A percentile compares a stretch with the other conserved stretches of the same genome.
Conservation (phyloP, 2,113 vertebrate species). For the Sturnira hondurensis region DNA sequence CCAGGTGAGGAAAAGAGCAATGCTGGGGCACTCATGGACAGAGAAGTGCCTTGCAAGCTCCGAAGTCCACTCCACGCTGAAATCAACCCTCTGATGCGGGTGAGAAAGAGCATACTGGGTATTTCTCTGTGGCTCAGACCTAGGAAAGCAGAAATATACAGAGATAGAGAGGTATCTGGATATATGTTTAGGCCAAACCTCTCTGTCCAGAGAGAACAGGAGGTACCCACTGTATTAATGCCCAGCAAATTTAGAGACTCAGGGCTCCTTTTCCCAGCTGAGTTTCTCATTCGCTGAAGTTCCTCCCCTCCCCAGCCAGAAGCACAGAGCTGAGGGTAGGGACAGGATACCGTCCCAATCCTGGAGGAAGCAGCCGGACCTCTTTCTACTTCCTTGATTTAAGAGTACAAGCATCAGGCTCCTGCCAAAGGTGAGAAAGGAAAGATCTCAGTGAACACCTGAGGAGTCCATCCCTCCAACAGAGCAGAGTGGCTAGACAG, state of each 20-base stretch:
- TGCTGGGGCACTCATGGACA: fast-evolving
- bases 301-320: background rate
- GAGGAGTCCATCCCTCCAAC: background rate
- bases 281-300: background rate
- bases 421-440: background rate
- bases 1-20: background rate
- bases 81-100: background rate
- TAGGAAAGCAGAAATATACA: background rate
- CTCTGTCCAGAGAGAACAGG: background rate
- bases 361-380: background rate
- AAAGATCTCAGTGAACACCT: background rate
- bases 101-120: background rate
- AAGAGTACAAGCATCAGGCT: background rate
- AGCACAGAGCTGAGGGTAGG: background rate
- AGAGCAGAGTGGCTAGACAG: background rate
- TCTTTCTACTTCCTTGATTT: background rate
- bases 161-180: background rate
- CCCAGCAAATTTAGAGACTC: background rate
- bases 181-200: background rate
- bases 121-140: background rate
- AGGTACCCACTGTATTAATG: background rate
- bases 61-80: background rate
- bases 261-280: background rate
- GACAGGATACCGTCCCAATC: no score
- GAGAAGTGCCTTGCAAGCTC: background rate